A percentile compares a stretch with the other conserved stretches of the same genome.
phyloP scores from a whole-genome alignment of 1,140 invertebrate species.

The Ladona fulva region DNA sequence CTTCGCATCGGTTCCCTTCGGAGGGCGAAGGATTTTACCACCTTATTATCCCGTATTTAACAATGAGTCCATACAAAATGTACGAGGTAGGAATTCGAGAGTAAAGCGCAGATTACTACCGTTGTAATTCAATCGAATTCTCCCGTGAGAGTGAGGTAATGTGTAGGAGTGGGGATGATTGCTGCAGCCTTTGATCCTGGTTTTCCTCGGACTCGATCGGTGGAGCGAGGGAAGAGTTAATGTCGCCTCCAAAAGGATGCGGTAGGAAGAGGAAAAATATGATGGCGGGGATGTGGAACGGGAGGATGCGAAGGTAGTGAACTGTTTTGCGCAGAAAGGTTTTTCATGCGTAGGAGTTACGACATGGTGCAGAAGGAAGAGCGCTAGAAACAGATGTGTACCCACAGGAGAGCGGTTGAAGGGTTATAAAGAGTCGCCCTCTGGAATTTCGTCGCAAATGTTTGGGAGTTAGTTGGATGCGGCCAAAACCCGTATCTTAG shows the following conservation, averaged over 20 bases:
- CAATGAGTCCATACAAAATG: too few species aligned
- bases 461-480: too few species aligned
- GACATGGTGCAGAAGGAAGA: background rate
- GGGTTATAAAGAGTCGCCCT: background rate
- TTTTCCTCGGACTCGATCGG: background rate
- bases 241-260: background rate
- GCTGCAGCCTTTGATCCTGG: background rate
- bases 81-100: too few species aligned
- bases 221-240: background rate
- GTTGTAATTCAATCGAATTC: too few species aligned
- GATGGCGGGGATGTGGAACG: background rate
- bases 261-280: too few species aligned
- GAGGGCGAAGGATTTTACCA: too few species aligned
- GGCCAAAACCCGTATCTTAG: too few species aligned
- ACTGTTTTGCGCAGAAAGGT: background rate
- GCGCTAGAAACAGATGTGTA: background rate
- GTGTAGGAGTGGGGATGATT: background rate
- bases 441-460: background rate
- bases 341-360: background rate
- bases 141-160: too few species aligned
- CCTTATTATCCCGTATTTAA: too few species aligned
- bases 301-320: background rate
- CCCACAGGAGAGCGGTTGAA: background rate
- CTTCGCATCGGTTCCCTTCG: too few species aligned
- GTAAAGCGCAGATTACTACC: too few species aligned